Base-by-base conservation (phyloP, 2,113 vertebrate genomes). In the Aegithalos caudatus region DNA sequence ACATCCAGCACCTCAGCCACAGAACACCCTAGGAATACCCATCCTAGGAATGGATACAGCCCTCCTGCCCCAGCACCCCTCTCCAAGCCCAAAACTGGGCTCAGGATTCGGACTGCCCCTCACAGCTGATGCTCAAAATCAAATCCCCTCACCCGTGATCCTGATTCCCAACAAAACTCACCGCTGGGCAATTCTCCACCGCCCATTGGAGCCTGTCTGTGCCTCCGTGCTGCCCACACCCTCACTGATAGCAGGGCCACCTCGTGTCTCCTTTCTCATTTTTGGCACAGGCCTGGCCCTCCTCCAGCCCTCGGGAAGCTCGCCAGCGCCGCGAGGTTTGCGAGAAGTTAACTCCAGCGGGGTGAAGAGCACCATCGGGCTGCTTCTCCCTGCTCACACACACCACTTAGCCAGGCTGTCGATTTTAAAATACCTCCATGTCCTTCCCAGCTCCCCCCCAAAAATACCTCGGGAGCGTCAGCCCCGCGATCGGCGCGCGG, bases 111-210 rank as follows among this genome's bases (percentile, higher is more conserved):
- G 1, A 38, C 2, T 1, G 1, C 60, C 18, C 0, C 0, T 50
- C 40, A 8, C 45, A 29, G 66, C 0, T 21, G 38, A 79, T 8
- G 27, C 19, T 69, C 61, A 14, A 0, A 51, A 25, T 4, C 0
- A 0, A 66, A 9, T 20, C 31, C 40, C 50, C 62, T 69, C 10
- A 1, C 33, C 66, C 3, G 0, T 2, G n/a, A 12, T 4, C 23
- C 73, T 7, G 33, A 22, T 66, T 28, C 70, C 45, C 73, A 69
- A 24, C 12, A n/a, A 16, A 80, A 58, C 40, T 37, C 11, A 0
- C 0, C 0, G 4, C 47, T 0, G 0, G 40, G 45, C 2, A 0
- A 29, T 5, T 20, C 15, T 18, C 65, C 31, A 8, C n/a, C 5
- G 0, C 67, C 90, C 84, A 10, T 0, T 23, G 5, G 56, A 58